Evolutionary conservation across 1,140 invertebrate species (phyloP), one percentile per base, ranked within the genome.

Genomic region (Caerostris darwini): DNA sequence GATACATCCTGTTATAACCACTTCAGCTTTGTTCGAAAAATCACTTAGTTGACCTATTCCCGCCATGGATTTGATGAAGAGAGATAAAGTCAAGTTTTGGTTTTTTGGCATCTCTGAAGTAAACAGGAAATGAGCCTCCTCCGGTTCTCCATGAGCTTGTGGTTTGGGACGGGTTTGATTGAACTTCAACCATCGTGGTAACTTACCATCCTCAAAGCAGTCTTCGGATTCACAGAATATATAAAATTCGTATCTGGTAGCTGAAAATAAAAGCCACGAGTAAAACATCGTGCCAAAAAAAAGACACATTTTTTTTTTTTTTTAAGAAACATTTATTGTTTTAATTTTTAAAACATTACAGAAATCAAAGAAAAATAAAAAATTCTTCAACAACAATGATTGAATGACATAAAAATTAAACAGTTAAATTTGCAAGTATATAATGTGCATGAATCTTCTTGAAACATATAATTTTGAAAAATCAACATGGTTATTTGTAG

Each of bases 191-290:
- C 83, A 88, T 8, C 12, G 19, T 57, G 92, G 77, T n/a, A 88
- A 19, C 1, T 4, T 50, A 6, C 92, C 67, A 61, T 88, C 34
- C 50, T 59, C 34, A 12, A 54, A 3, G 53, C 85, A 88, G 10
- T 82, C 69, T 54, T 82, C 57, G 5, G 54, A 54, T 54, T 88
- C 54, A 54, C 85, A 88, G 67, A 88, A 93, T 54, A 88, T 7
- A 14, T n/a, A 53, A 17, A 93, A 77, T 81, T 88, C 85, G 17
- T 93, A 93, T 19, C 50, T 71, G 50, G 85, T 61, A 5, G 69
- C 92, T 93, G 92, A 88, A 93, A 93, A 88, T 88, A 93, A 93
- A 93, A 89, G 69, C 6, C 34, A 17, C 14, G 34, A 64, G 34
- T 83, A 19, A 83, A 85, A 59, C 10, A 7, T 53, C 34, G 7